Conservation (phyloP, 2,888 invertebrate species). For the Dolomedes plantarius region DNA sequence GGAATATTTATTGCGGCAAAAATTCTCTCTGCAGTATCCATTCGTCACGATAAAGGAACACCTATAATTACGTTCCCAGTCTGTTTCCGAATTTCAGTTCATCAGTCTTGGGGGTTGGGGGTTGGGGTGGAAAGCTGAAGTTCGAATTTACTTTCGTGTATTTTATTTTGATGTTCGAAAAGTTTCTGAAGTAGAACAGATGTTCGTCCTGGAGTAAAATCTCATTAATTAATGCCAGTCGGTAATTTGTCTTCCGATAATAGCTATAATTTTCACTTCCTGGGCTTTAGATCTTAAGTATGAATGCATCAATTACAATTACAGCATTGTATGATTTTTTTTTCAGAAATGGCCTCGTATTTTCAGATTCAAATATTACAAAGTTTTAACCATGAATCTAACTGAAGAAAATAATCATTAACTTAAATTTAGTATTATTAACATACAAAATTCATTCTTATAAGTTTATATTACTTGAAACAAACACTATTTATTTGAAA, state of each 20-base stretch:
- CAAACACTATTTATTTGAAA: too few species aligned
- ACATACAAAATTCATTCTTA: too few species aligned
- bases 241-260: conserved; percentile 36
- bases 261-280: conserved; percentile 28
- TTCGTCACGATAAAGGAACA: conserved; percentile 46
- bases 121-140: conserved; percentile 19
- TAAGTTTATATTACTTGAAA: too few species aligned
- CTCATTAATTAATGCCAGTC: not conserved
- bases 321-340: not conserved
- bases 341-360: too few species aligned
- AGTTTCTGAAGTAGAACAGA: conserved; percentile 2
- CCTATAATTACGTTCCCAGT: conserved; percentile 63
- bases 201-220: conserved; percentile 2
- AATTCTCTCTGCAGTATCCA: conserved; percentile 40
- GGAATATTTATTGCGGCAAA: conserved; percentile 43
- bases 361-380: too few species aligned
- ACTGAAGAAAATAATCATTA: too few species aligned
- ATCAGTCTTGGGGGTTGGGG: conserved; percentile 53
- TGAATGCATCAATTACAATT: not conserved
- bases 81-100: conserved; percentile 44
- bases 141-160: conserved; percentile 29
- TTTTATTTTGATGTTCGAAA: conserved; percentile 30
- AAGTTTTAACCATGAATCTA: too few species aligned
- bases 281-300: not conserved
- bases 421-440: too few species aligned